Percentiles rank a stretch among this genome's conserved stretches.
Conservation (phyloP, 23 tunicate genomes). For the Ascidia mentula region DNA sequence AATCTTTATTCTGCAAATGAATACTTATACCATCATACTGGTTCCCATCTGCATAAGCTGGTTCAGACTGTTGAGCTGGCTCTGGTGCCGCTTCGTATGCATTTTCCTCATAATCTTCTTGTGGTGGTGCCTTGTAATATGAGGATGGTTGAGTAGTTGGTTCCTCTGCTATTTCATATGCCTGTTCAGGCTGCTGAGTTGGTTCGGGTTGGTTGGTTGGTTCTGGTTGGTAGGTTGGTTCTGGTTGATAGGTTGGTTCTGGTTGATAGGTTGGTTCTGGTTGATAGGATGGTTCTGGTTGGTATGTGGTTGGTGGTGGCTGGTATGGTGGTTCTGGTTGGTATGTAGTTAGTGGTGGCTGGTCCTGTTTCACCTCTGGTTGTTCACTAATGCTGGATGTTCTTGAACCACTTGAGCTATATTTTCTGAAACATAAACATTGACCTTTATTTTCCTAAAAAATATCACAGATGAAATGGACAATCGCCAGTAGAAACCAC, state of each 20-base stretch:
- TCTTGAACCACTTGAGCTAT: conserved; percentile 61
- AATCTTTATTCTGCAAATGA: too few species aligned
- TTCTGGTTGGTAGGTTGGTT: conserved; percentile 18
- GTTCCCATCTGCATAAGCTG: conserved; percentile 6
- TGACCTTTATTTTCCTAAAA: too few species aligned
- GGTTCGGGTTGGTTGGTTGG: conserved; percentile 38
- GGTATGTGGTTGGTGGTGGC: not conserved
- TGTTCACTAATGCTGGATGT: conserved; percentile 62
- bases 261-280: conserved; percentile 32
- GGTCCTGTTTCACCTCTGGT: conserved; percentile 21
- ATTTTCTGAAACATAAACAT: conserved; percentile 35
- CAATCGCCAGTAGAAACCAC: too few species aligned
- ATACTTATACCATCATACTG: conserved; percentile 5
- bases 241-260: conserved; percentile 20
- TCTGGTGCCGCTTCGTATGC: conserved; percentile 28
- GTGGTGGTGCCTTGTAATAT: not conserved
- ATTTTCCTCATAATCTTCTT: not conserved
- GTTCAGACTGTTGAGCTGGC: not conserved
- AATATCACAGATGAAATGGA: too few species aligned
- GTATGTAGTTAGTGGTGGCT: conserved; percentile 17
- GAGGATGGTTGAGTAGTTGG: not conserved
- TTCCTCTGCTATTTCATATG: not conserved
- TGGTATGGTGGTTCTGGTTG: conserved; percentile 26
- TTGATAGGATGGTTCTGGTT: conserved; percentile 33
- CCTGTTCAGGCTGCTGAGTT: conserved; percentile 10